Base-by-base conservation (phyloP, 30 jellyfish, hydroid and myxozoan genomes). In the Nemopilema nomurai region DNA sequence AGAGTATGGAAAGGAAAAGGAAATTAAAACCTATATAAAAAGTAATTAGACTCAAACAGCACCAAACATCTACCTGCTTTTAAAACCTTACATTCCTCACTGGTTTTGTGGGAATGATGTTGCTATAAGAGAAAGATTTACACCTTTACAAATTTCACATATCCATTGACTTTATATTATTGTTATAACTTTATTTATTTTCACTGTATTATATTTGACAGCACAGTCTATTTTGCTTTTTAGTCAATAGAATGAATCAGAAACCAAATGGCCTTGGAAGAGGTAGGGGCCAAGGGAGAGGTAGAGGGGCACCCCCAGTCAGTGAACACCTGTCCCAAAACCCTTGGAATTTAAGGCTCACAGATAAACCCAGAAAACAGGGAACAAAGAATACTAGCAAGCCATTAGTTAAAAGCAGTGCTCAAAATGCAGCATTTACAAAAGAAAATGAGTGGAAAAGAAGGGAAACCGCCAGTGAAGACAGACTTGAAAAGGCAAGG, bases 401-500 rank as follows among this genome's bases (percentile, higher is more conserved):
- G 57, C 57, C 57, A 13, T 41, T 13, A 3, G 6, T 41, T 6
- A 41, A 41, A 9, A 26, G 81, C 33, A 70, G 65, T 26, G 28
- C 4, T 74, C 23, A 16, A 74, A 33, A 51, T 17, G 20, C 49
- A 20, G 18, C 22, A 7, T 16, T 7, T 20, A 65, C 33, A 1
- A 28, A 62, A 1, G 93, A 84, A 26, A 87, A 74, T 0, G 74
- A 84, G 1, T 84, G 93, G 93, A 73, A 65, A 63, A 70, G 17
- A 0, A 84, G 87, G 51, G 93, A 84, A 57, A 63, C 81, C 4
- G 93, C 93, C 26, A 62, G 93, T 22, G 93, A 84, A 66, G 29
- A 77, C 28, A 82, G 93, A 21, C 83, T 84, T 19, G 87, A 84
- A 51, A 84, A 84, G 51, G 93, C 93, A 74, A 84, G 51, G 77